Evolutionary conservation across 2,797 vertebrate genomes (phyloP).

Genomic region (Anas capensis): DNA sequence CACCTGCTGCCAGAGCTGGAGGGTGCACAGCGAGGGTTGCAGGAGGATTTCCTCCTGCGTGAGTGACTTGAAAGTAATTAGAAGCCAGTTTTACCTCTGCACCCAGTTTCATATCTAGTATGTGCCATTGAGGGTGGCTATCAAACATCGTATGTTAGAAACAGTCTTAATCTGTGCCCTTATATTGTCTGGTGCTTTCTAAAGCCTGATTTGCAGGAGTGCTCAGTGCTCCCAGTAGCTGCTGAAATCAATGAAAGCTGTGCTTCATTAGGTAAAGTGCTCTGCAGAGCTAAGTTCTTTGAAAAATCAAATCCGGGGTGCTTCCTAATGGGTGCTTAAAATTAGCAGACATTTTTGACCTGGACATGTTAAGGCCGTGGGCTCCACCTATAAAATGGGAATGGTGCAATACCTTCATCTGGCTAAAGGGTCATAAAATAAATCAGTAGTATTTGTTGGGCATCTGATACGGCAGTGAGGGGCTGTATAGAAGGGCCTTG

Average conservation of each 20-base stretch:
- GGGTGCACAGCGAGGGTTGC: not conserved
- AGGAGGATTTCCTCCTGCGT: not conserved
- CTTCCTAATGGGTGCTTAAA: not conserved
- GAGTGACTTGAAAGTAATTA: not conserved
- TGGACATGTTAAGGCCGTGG: not conserved
- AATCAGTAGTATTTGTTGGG: not conserved
- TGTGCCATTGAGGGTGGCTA: not conserved
- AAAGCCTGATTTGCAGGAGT: not conserved
- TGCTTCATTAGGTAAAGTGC: conserved; percentile 3
- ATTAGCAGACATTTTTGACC: not conserved
- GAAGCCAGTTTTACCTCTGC: not conserved
- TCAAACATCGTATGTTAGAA: not conserved
- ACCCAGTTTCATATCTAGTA: accelerated
- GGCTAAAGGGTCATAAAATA: not conserved
- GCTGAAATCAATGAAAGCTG: not conserved
- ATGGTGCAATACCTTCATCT: not conserved
- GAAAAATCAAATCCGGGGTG: not conserved
- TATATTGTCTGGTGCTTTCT: not conserved
- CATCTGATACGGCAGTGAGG: not conserved
- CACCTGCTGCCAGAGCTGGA: accelerated
- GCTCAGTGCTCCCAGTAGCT: not conserved
- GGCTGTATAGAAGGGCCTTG: not conserved
- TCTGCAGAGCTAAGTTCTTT: not conserved
- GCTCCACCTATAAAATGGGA: not conserved
- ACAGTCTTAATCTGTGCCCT: not conserved